Conservation (phyloP, 2,113 vertebrate genomes). For the Pontoporia blainvillei region DNA sequence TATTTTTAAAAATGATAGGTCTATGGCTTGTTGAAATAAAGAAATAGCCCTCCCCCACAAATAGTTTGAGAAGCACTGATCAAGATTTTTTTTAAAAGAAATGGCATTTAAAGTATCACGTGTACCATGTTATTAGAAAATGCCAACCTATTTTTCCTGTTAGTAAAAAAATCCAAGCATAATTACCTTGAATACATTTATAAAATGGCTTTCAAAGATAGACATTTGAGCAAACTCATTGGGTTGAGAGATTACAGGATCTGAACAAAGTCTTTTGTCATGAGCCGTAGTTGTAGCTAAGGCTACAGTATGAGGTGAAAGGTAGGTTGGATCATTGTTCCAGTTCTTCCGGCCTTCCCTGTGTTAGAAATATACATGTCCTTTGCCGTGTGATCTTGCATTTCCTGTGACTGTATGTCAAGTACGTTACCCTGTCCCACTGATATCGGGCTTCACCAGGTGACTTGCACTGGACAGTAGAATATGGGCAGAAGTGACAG, state of each 20-base stretch:
- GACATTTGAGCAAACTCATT: conserved; percentile 9
- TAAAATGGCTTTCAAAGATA: conserved; percentile 38
- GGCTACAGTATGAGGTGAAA: neutral
- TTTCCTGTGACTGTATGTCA: neutral
- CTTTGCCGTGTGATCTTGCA: neutral
- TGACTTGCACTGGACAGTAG: neutral
- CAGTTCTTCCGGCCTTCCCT: neutral
- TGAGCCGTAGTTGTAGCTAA: neutral
- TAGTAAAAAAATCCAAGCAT: neutral
- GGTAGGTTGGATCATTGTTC: neutral
- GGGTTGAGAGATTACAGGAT: neutral
- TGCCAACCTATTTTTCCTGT: conserved; percentile 47
- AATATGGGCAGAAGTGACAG: neutral
- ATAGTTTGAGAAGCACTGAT: neutral
- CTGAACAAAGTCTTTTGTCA: neutral
- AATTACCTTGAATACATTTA: neutral
- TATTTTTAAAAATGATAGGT: neutral
- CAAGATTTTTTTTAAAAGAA: neutral
- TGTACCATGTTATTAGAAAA: conserved; percentile 41
- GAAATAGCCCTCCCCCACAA: neutral
- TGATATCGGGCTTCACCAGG: neutral
- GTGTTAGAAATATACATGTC: neutral
- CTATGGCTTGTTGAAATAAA: neutral
- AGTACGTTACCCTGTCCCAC: neutral
- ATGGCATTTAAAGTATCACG: neutral